Evolutionary conservation across 2,888 invertebrate species (phyloP).

Genomic region (Andrena bicolor): DNA sequence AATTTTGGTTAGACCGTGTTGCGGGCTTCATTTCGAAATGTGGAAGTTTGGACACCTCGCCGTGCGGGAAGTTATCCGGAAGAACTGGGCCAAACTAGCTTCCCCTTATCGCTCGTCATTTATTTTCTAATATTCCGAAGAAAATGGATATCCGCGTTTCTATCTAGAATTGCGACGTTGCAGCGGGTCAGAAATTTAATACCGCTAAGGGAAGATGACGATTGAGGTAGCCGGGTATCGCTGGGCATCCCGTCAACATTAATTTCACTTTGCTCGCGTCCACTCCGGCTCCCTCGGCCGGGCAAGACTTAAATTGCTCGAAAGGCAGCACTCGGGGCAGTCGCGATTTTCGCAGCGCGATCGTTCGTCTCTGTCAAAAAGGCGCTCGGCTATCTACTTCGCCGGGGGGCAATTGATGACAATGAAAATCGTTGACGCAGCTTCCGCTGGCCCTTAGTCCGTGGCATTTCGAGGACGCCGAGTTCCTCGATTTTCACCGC

Average conservation of each 20-base stretch:
- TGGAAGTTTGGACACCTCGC: background rate
- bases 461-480: background rate
- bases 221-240: background rate
- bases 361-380: conserved; percentile 43
- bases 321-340: background rate
- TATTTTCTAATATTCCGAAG: background rate
- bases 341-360: background rate
- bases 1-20: no score
- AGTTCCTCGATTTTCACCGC: no score
- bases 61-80: background rate
- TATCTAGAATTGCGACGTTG: background rate
- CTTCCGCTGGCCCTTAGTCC: background rate
- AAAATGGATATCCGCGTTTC: background rate
- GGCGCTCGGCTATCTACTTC: background rate
- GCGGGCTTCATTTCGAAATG: background rate
- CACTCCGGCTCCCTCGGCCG: background rate
- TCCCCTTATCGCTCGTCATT: background rate
- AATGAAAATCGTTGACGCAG: conserved; percentile 2
- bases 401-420: conserved; percentile 29
- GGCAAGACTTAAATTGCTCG: background rate
- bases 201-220: conserved; percentile 2
- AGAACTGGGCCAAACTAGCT: conserved; percentile 12
- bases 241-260: conserved; percentile 4
- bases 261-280: conserved; percentile 17
- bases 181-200: background rate